A percentile compares a stretch with the other conserved stretches of the same genome.
These are phyloP conservation scores for Neoitamus cyanurus DNA, from an alignment of 2,888 invertebrate species.

Conservation along the genomic window DNA sequence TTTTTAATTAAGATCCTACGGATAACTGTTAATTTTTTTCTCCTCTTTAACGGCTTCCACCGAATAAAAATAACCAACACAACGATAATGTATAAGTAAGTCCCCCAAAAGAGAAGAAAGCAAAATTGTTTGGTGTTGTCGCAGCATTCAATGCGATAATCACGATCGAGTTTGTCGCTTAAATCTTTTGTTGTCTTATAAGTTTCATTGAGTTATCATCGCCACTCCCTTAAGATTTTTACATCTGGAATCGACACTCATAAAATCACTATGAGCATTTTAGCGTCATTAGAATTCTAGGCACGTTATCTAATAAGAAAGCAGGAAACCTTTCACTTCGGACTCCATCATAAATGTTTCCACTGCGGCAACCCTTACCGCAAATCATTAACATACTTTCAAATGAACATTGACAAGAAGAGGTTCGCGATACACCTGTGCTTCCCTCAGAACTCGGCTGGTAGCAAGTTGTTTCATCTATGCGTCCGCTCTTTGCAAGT, in stretches of 20 bases:
- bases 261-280: background rate
- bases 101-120: background rate
- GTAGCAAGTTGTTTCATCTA: background rate
- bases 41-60: background rate
- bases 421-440: background rate
- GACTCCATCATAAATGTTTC: background rate
- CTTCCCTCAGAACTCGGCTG: background rate
- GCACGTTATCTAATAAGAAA: background rate
- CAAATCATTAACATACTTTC: slow-evolving; percentile 19
- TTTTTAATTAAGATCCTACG: slow-evolving; percentile 19
- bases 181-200: slow-evolving; percentile 19
- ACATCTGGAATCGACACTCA: background rate
- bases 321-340: background rate
- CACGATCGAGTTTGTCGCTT: slow-evolving; percentile 12
- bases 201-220: background rate
- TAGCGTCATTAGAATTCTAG: background rate
- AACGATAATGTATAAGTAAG: background rate
- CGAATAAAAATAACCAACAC: background rate
- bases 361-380: background rate
- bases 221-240: background rate
- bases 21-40: slow-evolving; percentile 40
- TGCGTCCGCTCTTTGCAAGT: background rate
- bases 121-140: slow-evolving; percentile 27
- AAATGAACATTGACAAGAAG: slow-evolving; percentile 1
- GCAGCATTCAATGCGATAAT: background rate